phyloP scores from a whole-genome alignment of 2,113 vertebrate genomes.

The Rhombomys opimus region DNA sequence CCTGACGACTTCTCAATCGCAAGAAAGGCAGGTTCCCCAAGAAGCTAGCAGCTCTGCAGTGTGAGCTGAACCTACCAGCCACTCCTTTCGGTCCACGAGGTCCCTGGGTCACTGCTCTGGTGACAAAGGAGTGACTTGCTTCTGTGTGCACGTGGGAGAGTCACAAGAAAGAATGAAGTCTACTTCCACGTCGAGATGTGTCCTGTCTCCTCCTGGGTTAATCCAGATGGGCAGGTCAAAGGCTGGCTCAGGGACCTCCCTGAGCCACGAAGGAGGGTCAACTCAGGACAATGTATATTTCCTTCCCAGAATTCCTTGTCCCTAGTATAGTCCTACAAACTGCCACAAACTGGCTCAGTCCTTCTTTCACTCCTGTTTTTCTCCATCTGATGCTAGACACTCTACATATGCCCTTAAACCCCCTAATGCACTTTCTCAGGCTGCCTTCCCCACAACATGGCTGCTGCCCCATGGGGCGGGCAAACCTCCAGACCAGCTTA shows the following conservation, averaged over 20 bases:
- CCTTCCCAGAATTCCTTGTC: background rate
- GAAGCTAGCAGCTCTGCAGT: background rate
- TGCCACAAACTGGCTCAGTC: background rate
- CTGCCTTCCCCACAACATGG: background rate
- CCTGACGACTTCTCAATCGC: background rate
- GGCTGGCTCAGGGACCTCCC: background rate
- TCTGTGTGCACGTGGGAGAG: rapidly evolving
- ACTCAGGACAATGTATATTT: background rate
- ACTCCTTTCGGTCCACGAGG: background rate
- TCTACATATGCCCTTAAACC: background rate
- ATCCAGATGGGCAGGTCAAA: background rate
- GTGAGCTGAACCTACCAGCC: background rate
- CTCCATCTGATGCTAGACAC: background rate
- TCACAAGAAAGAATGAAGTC: background rate
- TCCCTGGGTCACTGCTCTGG: background rate
- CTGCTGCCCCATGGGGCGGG: background rate
- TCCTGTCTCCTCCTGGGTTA: background rate
- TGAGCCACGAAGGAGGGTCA: background rate
- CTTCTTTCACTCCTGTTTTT: background rate
- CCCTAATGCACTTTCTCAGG: background rate
- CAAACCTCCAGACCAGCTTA: background rate
- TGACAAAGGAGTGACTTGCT: background rate
- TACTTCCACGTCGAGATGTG: background rate
- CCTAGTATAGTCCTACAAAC: too few species aligned
- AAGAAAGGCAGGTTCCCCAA: background rate